Evolutionary conservation across 1,140 invertebrate genomes (phyloP), one percentile per base, ranked within the genome.

Genomic region (Gryllus bimaculatus): DNA sequence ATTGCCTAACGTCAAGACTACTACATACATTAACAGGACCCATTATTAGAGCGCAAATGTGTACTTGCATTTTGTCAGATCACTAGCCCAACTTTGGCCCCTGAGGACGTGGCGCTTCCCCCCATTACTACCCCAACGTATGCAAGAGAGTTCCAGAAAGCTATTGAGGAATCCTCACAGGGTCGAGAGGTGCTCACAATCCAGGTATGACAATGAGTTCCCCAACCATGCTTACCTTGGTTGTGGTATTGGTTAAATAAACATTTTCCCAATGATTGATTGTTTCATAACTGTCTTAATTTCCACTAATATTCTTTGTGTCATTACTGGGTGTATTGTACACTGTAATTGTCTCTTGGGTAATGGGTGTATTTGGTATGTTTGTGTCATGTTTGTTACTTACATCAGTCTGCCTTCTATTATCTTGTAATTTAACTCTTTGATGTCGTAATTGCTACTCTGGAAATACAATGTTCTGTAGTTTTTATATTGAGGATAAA

Each of bases 71-170:
- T 82, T 82, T 81, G 12, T 75, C 49, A 88, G 86, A 84, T 85
- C n/a, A 85, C 85, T 54, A 87, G 85, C 81, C 85, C 86, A 77
- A 81, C 20, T 74, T 81, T 79, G 73, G 48, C 86, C 82, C 84
- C 87, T 48, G 87, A 88, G 79, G 87, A 88, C 74, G 84, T 87
- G 79, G 85, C 87, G 39, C 85, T 88, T 82, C 86, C 87, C 76
- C 86, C 89, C 20, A 90, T 90, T 80, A 90, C 89, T 21, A 90
- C 89, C 75, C 87, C 88, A 75, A 88, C 89, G 8, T 90, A 90
- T 83, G 89, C 87, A 8, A 88, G 90, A 79, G 90, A 91, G 83
- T 91, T 92, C 81, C 88, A 91, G 82, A 88, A 89, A 82, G 89
- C 90, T 73, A 89, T 93, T 47, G 87, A 90, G 81, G 85, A 87